Evolutionary conservation across 2,888 invertebrate genomes (phyloP).

Genomic region (Lasioglossum vierecki): DNA sequence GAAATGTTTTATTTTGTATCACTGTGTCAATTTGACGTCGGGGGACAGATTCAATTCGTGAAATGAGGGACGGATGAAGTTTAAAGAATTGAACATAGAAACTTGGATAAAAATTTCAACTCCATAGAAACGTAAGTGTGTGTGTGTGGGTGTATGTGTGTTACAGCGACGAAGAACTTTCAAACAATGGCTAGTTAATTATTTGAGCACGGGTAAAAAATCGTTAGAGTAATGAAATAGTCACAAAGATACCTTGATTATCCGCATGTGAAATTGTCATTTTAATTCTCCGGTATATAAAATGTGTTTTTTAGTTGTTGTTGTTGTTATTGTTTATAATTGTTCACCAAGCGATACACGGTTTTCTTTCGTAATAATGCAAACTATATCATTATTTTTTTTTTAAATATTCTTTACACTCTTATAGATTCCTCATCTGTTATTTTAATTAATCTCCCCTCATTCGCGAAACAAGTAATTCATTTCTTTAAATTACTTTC

Average conservation of each 20-base stretch:
- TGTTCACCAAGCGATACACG: conserved; percentile 32
- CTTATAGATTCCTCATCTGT: conserved; percentile 20
- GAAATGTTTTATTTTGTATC: no score
- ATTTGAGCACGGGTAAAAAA: conserved; percentile 50
- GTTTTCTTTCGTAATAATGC: conserved; percentile 25
- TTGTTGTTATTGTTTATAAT: conserved; percentile 8
- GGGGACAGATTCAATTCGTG: no score
- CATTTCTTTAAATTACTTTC: conserved; percentile 54
- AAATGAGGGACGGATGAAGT: no score
- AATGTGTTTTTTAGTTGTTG: conserved; percentile 4
- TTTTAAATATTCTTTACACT: conserved; percentile 36
- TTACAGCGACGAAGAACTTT: conserved; percentile 23
- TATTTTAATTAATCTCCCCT: conserved; percentile 25
- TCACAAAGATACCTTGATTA: conserved; percentile 43
- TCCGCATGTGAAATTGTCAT: conserved; percentile 25
- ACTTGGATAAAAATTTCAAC: no score
- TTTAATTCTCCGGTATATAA: conserved; percentile 34
- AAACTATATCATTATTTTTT: conserved; percentile 33
- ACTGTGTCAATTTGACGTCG: no score
- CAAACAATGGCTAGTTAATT: conserved; percentile 12
- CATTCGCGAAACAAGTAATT: conserved; percentile 43
- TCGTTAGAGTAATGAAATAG: conserved; percentile 36
- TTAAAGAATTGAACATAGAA: conserved; percentile 41
- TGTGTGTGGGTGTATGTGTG: background rate
- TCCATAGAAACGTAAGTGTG: no score